Base-by-base conservation (phyloP, 2,797 vertebrate species). In the Gephyroberyx darwinii region DNA sequence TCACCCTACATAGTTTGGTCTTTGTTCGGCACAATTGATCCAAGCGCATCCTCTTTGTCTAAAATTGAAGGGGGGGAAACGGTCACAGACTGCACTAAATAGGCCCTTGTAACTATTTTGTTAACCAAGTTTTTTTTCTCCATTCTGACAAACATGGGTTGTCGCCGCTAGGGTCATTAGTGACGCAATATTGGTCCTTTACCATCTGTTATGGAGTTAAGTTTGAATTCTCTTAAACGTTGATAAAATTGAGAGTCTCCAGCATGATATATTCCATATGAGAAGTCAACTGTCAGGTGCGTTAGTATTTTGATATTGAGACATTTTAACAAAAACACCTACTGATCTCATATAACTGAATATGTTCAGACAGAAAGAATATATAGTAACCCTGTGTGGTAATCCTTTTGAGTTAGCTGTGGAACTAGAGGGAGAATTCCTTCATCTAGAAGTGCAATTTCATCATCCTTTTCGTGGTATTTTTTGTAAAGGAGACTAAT, bases 21-120 rank as follows among this genome's bases (percentile, higher is more conserved):
- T 90, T 93, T 92, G 91, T 93, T 90, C 75, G 14, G 83, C 89
- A 91, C 90, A 93, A 90, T 90, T 89, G 90, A 92, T 93, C 89
- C 89, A 91, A 93, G 84, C 90, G 88, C 52, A 82, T 91, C 79
- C 75, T 84, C 89, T 92, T 93, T 93, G 92, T 92, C 84, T 90
- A 35, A 70, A 86, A 64, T 60, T 74, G 71, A 69, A 80, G 77
- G 79, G 77, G 58, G 61, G 71, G 69, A 84, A 74, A 82, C 71
- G 71, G 84, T 84, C 77, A 81, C 82, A 71, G 87, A 79, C 86
- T 85, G 80, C 78, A 84, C 87, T 91, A 91, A 89, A 89, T 86
- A 80, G 90, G 78, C 84, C 86, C 86, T 85, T 86, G 84, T 83
- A 88, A 83, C 83, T 71, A 86, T 84, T 90, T 91, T 81, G 83